Conservation (phyloP, 1,140 invertebrate genomes). For the Elymnias hypermnestra region DNA sequence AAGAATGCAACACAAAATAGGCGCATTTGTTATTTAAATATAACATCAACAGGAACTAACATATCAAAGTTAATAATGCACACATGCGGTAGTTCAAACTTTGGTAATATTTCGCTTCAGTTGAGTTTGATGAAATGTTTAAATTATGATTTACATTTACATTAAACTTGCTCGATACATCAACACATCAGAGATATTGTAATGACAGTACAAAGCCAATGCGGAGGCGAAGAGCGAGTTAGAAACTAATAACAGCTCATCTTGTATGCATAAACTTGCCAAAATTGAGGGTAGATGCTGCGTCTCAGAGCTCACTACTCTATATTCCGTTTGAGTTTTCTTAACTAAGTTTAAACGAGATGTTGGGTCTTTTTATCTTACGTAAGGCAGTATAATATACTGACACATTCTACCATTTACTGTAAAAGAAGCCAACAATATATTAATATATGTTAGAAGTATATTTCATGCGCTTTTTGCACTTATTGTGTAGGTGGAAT, state of each 20-base stretch:
- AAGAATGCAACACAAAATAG: too few species aligned
- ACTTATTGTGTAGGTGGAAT: too few species aligned
- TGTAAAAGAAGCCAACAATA: too few species aligned
- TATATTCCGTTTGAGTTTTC: constrained; percentile 23
- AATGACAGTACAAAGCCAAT: constrained; percentile 46
- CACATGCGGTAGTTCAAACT: constrained; percentile 5
- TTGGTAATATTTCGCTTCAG: constrained; percentile 14
- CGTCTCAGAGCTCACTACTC: constrained; percentile 19
- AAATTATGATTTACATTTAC: constrained; percentile 29
- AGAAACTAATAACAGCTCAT: constrained; percentile 53
- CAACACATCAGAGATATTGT: constrained; percentile 53
- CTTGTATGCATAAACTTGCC: constrained; percentile 50
- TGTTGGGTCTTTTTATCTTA: too few species aligned
- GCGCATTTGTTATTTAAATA: too few species aligned
- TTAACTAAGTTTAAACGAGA: constrained; percentile 23
- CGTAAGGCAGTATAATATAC: too few species aligned
- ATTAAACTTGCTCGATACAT: constrained; percentile 30
- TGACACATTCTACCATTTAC: too few species aligned
- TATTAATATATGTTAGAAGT: too few species aligned
- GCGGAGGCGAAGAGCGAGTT: constrained; percentile 28
- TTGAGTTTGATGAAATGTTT: constrained; percentile 16
- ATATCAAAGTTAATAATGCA: constrained; percentile 1
- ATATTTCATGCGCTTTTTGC: too few species aligned
- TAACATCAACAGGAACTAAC: not conserved
- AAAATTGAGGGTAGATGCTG: constrained; percentile 19